These are phyloP conservation scores for Trissolcus brochymenae DNA, from an alignment of 2,888 invertebrate species.

Conservation along the genomic window DNA sequence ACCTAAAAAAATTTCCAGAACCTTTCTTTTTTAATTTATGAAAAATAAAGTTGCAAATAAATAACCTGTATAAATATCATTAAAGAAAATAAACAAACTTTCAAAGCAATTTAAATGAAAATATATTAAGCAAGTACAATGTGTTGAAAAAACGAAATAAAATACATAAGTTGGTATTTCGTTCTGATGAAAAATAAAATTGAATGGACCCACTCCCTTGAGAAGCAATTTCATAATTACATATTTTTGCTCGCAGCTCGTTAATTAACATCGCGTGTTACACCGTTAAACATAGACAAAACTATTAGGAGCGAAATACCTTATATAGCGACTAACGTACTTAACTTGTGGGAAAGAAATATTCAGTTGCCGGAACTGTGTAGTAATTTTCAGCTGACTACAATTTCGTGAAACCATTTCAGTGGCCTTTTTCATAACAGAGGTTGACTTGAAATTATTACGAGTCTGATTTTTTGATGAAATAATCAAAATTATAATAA, in stretches of 20 bases:
- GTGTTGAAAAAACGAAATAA: too few relatives aligned
- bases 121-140: too few relatives aligned
- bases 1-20: not conserved
- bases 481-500: too few relatives aligned
- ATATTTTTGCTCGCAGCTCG: slow-evolving; percentile 21
- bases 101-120: too few relatives aligned
- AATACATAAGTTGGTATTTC: too few relatives aligned
- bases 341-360: slow-evolving; percentile 50
- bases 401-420: slow-evolving; percentile 40
- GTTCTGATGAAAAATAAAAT: too few relatives aligned
- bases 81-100: too few relatives aligned
- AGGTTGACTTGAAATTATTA: too few relatives aligned
- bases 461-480: too few relatives aligned
- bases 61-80: too few relatives aligned
- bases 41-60: too few relatives aligned
- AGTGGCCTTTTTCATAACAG: slow-evolving; percentile 22
- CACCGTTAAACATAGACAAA: slow-evolving; percentile 46
- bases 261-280: slow-evolving; percentile 48
- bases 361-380: slow-evolving; percentile 43
- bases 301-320: slow-evolving; percentile 37
- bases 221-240: slow-evolving; percentile 19
- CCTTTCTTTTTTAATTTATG: not conserved
- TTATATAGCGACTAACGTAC: slow-evolving; percentile 37
- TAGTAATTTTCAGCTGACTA: slow-evolving; percentile 34
- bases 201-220: slow-evolving; percentile 1